Percentiles rank a stretch among this genome's conserved stretches.
Evolutionary conservation across 1,140 invertebrate species (phyloP).

Genomic region (Lasaia peninsularis): DNA sequence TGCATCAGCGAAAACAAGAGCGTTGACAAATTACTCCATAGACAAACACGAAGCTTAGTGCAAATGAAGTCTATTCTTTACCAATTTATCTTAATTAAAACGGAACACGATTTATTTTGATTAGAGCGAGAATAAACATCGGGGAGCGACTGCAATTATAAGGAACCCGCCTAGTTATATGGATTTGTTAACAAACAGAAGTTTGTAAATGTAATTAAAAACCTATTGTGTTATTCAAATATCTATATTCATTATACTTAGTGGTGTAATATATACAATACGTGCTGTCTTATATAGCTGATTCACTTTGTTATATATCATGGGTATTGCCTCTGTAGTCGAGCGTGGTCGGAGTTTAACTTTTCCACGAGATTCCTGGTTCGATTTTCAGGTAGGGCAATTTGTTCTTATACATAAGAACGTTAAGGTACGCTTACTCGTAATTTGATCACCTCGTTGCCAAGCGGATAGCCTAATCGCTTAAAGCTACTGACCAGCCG

Average conservation of each 20-base stretch:
- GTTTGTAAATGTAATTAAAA: constrained; percentile 1
- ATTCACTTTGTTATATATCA: too few species aligned
- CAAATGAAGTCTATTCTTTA: constrained; percentile 27
- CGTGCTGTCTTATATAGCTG: too few species aligned
- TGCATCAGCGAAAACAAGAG: constrained; percentile 18
- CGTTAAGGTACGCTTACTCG: too few species aligned
- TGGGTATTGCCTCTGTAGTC: too few species aligned
- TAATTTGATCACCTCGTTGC: too few species aligned
- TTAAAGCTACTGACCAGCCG: too few species aligned
- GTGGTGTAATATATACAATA: too few species aligned
- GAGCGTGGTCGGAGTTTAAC: too few species aligned
- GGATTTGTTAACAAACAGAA: constrained; percentile 4
- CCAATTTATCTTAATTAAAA: constrained; percentile 23
- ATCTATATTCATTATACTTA: neutral
- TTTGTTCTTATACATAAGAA: too few species aligned
- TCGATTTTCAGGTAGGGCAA: too few species aligned
- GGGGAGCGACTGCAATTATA: constrained; percentile 7
- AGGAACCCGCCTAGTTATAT: neutral
- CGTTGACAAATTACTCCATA: constrained; percentile 29
- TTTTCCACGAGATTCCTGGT: too few species aligned
- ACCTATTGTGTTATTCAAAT: neutral
- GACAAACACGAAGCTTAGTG: constrained; percentile 27
- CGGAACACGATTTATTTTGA: constrained; percentile 19
- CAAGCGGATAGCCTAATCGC: too few species aligned
- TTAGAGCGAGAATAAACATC: constrained; percentile 10